Evolutionary conservation across 2,888 invertebrate genomes (phyloP).

Genomic region (Flabesymbios commensalis): DNA sequence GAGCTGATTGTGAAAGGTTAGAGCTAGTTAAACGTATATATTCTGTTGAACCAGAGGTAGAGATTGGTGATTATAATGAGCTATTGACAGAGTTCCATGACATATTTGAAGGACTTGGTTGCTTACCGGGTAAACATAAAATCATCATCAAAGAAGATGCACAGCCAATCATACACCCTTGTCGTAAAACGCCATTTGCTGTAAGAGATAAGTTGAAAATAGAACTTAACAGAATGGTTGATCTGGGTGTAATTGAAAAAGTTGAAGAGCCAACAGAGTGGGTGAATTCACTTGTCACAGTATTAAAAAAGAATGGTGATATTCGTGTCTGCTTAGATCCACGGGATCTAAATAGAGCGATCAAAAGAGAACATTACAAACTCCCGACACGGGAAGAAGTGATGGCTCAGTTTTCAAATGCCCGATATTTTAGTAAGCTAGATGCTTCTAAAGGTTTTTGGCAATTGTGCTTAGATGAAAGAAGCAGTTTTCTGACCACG

Average conservation of each 20-base stretch:
- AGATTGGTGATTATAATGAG: too few relatives aligned
- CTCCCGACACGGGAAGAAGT: slow-evolving; percentile 15
- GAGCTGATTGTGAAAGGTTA: slow-evolving; percentile 8
- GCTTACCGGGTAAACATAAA: background rate
- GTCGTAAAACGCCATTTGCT: slow-evolving; percentile 3
- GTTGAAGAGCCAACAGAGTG: slow-evolving; percentile 13
- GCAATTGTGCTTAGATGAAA: slow-evolving; percentile 11
- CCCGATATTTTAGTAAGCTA: slow-evolving; percentile 5
- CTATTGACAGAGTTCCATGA: slow-evolving; percentile 1
- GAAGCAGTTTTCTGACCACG: slow-evolving; percentile 14
- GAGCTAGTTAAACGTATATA: slow-evolving; percentile 10
- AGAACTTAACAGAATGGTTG: slow-evolving; percentile 4
- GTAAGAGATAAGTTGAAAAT: slow-evolving; percentile 1
- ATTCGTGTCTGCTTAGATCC: slow-evolving; percentile 18
- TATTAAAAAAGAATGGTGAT: slow-evolving; percentile 1
- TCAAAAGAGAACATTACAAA: slow-evolving; percentile 14
- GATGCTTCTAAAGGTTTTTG: slow-evolving; percentile 14
- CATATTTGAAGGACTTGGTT: slow-evolving; percentile 13
- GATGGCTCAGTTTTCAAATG: slow-evolving; percentile 7
- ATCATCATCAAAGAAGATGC: background rate
- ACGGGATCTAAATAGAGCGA: slow-evolving; percentile 7
- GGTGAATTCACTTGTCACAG: slow-evolving; percentile 13
- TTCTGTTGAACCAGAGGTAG: slow-evolving; percentile 1
- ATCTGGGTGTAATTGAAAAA: slow-evolving; percentile 1
- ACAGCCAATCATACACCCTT: slow-evolving; percentile 1